phyloP scores from a whole-genome alignment of 1,140 invertebrate genomes.

The Musca domestica region DNA sequence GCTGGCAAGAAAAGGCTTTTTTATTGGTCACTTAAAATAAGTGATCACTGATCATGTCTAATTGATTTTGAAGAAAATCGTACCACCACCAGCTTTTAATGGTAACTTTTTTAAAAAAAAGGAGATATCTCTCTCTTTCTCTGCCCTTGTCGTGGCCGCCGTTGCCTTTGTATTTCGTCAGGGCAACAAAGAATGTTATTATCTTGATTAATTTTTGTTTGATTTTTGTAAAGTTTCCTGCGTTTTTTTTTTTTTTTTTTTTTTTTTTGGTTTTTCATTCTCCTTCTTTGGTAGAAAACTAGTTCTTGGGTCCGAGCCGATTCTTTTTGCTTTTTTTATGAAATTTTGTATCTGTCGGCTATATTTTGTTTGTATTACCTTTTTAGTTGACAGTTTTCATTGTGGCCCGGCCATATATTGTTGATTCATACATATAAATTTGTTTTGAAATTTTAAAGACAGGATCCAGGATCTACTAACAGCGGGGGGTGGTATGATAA shows the following conservation, averaged over 20 bases:
- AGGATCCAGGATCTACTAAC: too few species aligned
- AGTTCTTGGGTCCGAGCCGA: too few species aligned
- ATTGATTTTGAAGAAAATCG: constrained; percentile 14
- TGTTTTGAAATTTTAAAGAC: too few species aligned
- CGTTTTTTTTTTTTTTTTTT: too few species aligned
- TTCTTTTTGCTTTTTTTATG: background rate
- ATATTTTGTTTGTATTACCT: constrained; percentile 3
- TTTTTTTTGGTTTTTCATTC: too few species aligned
- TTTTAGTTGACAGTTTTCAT: constrained; percentile 22
- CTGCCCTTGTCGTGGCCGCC: too few species aligned
- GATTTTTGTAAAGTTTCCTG: background rate
- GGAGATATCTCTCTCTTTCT: too few species aligned
- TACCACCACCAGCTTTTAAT: background rate
- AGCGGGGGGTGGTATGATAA: too few species aligned
- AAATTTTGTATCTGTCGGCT: background rate
- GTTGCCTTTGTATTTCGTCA: too few species aligned
- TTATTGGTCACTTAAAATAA: constrained; percentile 13
- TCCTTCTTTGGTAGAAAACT: too few species aligned
- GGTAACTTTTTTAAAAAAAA: background rate
- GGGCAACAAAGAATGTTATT: background rate
- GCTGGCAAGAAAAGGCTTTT: too few species aligned
- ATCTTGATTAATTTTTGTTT: constrained; percentile 21
- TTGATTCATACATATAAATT: too few species aligned
- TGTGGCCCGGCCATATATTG: constrained; percentile 3
- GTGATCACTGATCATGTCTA: constrained; percentile 21